Evolutionary conservation across 2,888 invertebrate genomes (phyloP).

Genomic region (Graphium colonna): DNA sequence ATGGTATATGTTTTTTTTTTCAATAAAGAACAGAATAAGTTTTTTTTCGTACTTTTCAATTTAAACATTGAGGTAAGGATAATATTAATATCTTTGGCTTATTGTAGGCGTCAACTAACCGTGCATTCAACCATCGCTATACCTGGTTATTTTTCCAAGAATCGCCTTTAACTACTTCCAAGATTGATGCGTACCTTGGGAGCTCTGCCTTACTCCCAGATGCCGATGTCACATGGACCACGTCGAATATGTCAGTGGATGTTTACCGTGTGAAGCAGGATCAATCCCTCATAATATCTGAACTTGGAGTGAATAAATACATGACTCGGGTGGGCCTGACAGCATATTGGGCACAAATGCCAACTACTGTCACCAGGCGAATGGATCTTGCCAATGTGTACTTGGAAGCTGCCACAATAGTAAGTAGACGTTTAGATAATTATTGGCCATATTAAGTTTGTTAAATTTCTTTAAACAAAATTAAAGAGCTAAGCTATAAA

Average conservation of each 20-base stretch:
- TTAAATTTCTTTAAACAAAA: conserved; percentile 55
- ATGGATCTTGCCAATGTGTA: conserved; percentile 48
- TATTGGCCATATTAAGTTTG: conserved; percentile 46
- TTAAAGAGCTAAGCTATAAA: too few species aligned
- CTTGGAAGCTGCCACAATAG: conserved; percentile 48
- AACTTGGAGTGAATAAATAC: conserved; percentile 29
- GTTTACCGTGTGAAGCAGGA: conserved; percentile 47
- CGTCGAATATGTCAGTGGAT: conserved; percentile 44
- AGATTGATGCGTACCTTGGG: conserved; percentile 34
- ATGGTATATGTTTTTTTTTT: too few species aligned
- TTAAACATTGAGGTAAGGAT: too few species aligned
- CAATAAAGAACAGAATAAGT: too few species aligned
- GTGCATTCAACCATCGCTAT: conserved; percentile 55
- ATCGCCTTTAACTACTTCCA: conserved; percentile 32
- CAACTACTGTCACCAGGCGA: conserved; percentile 46
- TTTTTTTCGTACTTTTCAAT: too few species aligned
- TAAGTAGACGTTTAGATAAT: conserved; percentile 50
- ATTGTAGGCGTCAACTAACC: conserved; percentile 51
- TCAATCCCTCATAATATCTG: conserved; percentile 36
- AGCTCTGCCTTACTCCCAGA: conserved; percentile 51
- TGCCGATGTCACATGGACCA: conserved; percentile 52
- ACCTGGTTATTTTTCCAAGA: conserved; percentile 56
- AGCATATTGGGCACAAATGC: conserved; percentile 40
- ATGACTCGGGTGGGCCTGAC: conserved; percentile 29
- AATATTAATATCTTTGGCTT: too few species aligned